Percentiles rank a stretch among this genome's conserved stretches.
Conservation (phyloP, 2,888 invertebrate genomes). For the Oligia latruncula region DNA sequence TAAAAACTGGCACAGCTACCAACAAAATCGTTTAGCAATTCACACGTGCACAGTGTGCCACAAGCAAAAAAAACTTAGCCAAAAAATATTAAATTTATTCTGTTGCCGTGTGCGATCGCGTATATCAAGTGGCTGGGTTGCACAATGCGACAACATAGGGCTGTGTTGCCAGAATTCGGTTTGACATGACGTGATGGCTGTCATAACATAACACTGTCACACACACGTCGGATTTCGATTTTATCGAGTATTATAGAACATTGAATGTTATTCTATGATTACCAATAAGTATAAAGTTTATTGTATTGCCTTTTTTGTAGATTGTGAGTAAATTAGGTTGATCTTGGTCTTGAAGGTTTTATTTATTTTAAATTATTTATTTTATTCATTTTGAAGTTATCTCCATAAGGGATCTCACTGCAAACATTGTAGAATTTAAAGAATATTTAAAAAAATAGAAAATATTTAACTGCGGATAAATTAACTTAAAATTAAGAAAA, state of each 20-base stretch:
- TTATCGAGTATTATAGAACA: slow-evolving; percentile 56
- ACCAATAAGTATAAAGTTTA: slow-evolving; percentile 42
- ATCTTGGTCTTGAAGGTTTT: not conserved
- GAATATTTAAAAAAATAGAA: not conserved
- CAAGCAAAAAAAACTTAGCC: slow-evolving; percentile 48
- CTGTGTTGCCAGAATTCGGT: slow-evolving; percentile 56
- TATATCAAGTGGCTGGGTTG: slow-evolving; percentile 59
- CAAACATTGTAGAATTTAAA: too few relatives aligned
- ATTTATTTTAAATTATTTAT: not conserved
- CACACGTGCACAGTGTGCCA: slow-evolving; percentile 55
- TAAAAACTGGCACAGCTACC: slow-evolving; percentile 37
- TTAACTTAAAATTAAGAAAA: too few relatives aligned
- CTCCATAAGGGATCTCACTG: not conserved
- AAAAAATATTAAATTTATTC: slow-evolving; percentile 65
- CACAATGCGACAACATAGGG: slow-evolving; percentile 62
- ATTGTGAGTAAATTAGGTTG: slow-evolving; percentile 38
- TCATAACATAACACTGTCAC: slow-evolving; percentile 67
- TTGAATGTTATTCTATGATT: slow-evolving; percentile 60
- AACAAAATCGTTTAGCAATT: slow-evolving; percentile 59
- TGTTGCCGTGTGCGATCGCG: slow-evolving; percentile 54
- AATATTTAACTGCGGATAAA: not conserved
- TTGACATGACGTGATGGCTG: slow-evolving; percentile 61
- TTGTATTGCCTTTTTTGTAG: slow-evolving; percentile 26
- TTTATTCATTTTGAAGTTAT: not conserved
- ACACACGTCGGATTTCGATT: slow-evolving; percentile 64